These are phyloP conservation scores for Arrhamphus sclerolepis DNA, from an alignment of 2,797 vertebrate species.

Conservation along the genomic window DNA sequence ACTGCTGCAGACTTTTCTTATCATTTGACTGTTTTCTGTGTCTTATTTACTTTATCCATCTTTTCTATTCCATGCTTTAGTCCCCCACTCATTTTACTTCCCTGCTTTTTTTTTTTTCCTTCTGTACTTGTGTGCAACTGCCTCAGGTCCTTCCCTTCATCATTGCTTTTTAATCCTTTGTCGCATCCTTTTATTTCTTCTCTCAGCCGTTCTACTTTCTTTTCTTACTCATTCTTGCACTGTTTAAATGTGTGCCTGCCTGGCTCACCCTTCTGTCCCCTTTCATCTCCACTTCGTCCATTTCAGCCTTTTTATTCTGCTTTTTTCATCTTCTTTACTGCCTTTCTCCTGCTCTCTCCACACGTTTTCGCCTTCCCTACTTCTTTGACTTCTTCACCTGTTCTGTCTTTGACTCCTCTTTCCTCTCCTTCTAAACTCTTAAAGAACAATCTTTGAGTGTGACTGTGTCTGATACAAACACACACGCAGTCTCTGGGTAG, in stretches of 20 bases:
- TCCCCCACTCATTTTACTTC: neutral
- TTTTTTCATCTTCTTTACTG: neutral
- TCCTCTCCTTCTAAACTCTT: conserved; percentile 13
- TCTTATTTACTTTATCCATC: too few species aligned
- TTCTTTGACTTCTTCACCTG: neutral
- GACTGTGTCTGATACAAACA: conserved; percentile 18
- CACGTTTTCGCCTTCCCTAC: neutral
- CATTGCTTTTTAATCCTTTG: neutral
- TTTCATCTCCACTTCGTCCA: neutral
- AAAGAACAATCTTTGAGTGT: conserved; percentile 15
- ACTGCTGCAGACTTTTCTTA: too few species aligned
- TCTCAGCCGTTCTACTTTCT: neutral
- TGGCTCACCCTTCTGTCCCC: neutral
- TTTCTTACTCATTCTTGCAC: neutral
- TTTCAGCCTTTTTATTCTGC: neutral
- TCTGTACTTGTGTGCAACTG: neutral
- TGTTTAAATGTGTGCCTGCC: neutral
- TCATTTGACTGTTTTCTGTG: too few species aligned
- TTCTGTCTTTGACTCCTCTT: conserved; percentile 24
- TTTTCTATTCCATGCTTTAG: neutral
- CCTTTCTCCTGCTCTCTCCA: neutral
- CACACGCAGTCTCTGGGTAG: conserved; percentile 24
- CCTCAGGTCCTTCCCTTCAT: neutral
- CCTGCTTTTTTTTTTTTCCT: neutral
- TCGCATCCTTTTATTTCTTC: conserved; percentile 1